A percentile compares a stretch with the other conserved stretches of the same genome.
Conservation (phyloP, 2,113 vertebrate species). For the Bufo bufo region DNA sequence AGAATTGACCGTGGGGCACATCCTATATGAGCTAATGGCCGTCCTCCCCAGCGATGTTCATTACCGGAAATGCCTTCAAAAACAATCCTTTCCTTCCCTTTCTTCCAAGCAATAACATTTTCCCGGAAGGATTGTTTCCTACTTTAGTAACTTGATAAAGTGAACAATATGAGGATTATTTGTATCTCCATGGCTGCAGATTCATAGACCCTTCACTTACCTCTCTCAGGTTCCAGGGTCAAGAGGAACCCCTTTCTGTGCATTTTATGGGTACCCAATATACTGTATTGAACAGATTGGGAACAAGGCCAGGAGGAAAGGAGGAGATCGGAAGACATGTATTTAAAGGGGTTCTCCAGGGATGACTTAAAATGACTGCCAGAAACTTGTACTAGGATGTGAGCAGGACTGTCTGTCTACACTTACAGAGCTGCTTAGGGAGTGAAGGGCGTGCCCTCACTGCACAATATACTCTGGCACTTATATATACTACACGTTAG, state of each 20-base stretch:
- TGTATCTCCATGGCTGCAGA: not conserved
- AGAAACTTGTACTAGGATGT: too few species aligned
- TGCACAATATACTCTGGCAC: too few species aligned
- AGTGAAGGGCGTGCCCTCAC: too few species aligned
- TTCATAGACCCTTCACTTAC: not conserved
- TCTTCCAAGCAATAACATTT: not conserved
- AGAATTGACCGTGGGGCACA: not conserved
- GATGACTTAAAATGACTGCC: too few species aligned
- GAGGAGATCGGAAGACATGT: too few species aligned
- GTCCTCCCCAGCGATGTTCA: not conserved
- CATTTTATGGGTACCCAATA: not conserved
- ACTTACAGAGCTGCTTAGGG: too few species aligned
- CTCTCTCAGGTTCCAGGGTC: not conserved
- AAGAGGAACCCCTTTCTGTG: not conserved
- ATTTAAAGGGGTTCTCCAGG: too few species aligned
- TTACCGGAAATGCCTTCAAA: conserved; percentile 1
- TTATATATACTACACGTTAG: too few species aligned
- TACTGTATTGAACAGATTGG: not conserved
- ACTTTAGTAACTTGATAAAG: not conserved
- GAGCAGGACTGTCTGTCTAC: too few species aligned
- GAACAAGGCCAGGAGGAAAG: not conserved
- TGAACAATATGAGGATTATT: not conserved
- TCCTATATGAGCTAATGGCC: not conserved
- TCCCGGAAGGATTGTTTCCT: not conserved
- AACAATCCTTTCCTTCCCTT: conserved; percentile 2